These are phyloP conservation scores for Acrocyrtus sp. DNA, from an alignment of 2,888 invertebrate genomes.

Conservation along the genomic window DNA sequence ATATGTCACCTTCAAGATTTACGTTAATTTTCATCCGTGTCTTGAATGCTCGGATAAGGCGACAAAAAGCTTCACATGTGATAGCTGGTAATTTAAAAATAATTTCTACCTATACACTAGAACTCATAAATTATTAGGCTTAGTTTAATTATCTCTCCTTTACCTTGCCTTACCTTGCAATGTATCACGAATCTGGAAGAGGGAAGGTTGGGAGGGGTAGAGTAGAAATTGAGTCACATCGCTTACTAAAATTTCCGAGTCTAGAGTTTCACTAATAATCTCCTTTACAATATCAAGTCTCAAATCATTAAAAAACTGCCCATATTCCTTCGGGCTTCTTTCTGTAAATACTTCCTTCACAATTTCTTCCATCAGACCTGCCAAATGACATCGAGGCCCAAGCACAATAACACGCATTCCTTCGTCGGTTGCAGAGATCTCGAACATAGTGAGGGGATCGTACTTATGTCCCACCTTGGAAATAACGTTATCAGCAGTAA, in stretches of 20 bases:
- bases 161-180: background rate
- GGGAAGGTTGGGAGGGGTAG: background rate
- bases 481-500: background rate
- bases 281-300: background rate
- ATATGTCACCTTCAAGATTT: constrained; percentile 1
- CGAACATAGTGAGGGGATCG: background rate
- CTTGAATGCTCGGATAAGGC: no score
- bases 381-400: constrained; percentile 12
- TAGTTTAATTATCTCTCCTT: no score
- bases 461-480: background rate
- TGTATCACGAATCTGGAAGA: background rate
- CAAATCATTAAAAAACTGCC: background rate
- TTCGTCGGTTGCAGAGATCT: background rate
- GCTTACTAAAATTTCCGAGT: background rate
- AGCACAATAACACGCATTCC: background rate
- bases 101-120: background rate
- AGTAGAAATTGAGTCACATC: background rate
- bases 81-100: background rate
- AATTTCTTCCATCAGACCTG: background rate
- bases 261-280: background rate
- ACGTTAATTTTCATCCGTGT: constrained; percentile 8
- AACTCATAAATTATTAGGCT: no score
- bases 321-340: background rate
- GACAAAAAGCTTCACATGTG: background rate
- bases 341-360: background rate